Evolutionary conservation across 2,113 vertebrate species (phyloP).

Genomic region (Neopipo cinnamomea): DNA sequence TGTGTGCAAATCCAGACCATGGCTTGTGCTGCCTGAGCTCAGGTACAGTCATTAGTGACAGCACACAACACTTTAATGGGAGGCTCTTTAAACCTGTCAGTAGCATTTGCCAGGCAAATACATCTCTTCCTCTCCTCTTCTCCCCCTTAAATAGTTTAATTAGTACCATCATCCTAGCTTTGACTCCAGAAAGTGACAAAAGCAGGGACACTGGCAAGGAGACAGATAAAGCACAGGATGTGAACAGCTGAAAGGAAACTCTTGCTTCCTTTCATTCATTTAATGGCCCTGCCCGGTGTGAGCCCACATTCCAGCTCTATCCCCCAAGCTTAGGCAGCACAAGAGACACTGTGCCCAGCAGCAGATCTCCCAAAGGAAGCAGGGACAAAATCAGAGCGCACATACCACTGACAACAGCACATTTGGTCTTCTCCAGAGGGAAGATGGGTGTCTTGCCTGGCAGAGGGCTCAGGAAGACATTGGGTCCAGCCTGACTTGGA

Average conservation of each 20-base stretch:
- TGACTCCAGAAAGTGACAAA: background rate
- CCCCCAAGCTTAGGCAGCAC: background rate
- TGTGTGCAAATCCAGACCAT: background rate
- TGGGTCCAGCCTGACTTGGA: background rate
- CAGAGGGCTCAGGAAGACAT: background rate
- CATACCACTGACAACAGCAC: background rate
- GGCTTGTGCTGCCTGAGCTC: background rate
- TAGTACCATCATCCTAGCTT: background rate
- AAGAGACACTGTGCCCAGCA: background rate
- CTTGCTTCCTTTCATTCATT: background rate
- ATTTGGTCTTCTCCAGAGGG: background rate
- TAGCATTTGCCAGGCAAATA: background rate
- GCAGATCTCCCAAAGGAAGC: background rate
- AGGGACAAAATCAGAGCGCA: background rate
- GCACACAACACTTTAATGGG: background rate
- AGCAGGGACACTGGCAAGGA: background rate
- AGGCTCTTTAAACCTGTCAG: background rate
- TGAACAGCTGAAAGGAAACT: background rate
- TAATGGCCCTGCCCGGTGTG: rapidly evolving
- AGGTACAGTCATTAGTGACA: background rate
- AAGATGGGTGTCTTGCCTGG: background rate
- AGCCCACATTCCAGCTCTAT: rapidly evolving
- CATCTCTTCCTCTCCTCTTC: background rate
- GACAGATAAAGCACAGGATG: rapidly evolving
- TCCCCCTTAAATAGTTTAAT: background rate